phyloP scores from a whole-genome alignment of 2,888 invertebrate genomes.

The Limnephilus rhombicus region DNA sequence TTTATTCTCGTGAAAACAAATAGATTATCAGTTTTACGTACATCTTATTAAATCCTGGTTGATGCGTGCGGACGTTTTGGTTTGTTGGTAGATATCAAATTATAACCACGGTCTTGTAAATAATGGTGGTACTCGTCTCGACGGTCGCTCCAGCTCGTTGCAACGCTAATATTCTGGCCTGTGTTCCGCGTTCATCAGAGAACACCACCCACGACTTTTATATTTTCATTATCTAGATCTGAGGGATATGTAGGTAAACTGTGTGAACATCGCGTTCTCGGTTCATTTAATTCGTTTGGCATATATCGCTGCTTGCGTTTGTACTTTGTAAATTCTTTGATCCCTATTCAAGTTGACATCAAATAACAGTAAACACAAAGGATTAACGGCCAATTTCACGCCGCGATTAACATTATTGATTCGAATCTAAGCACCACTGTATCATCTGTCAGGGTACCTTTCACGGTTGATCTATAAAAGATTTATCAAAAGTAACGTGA shows the following conservation, averaged over 20 bases:
- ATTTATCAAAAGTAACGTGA: no score
- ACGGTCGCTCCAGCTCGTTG: neutral
- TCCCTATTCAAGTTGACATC: neutral
- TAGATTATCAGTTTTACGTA: conserved; percentile 18
- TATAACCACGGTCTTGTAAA: neutral
- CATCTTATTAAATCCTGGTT: conserved; percentile 26
- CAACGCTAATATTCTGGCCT: neutral
- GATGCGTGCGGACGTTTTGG: neutral
- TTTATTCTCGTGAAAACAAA: neutral
- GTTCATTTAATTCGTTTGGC: neutral
- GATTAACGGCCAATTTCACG: neutral
- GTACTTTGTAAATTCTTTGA: neutral
- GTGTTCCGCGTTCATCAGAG: neutral
- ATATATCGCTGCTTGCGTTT: neutral
- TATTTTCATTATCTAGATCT: conserved; percentile 32
- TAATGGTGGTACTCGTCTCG: neutral
- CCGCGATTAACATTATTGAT: neutral
- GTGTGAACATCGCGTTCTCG: neutral
- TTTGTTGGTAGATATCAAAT: neutral
- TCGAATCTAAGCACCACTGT: neutral
- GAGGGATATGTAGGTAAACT: neutral
- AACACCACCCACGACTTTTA: conserved; percentile 30
- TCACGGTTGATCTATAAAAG: no score
- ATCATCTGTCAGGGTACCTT: no score
- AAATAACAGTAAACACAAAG: neutral